Evolutionary conservation across 2,113 vertebrate genomes (phyloP), one percentile per base, ranked within the genome.

Genomic region (Nesogale talazaci): DNA sequence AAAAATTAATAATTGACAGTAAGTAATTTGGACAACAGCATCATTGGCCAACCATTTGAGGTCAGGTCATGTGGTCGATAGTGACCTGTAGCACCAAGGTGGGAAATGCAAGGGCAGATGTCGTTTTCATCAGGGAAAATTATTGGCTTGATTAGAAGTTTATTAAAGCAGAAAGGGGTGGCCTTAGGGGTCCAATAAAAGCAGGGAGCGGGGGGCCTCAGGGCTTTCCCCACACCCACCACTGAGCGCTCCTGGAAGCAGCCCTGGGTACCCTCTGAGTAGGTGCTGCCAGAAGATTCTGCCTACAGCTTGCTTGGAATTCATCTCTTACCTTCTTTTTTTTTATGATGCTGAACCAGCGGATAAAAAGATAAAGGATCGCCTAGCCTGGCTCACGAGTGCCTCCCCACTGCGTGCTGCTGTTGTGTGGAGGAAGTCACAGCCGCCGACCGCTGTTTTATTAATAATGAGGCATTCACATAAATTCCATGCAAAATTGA

Each of bases 401-500:
- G 93, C 94, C 95, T 93, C 83, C 92, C 94, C 23, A 16, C 97
- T 94, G 97, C 56, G 87, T 94, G 52, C 91, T 96, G 94, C 96
- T 81, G 63, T 94, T 96, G 93, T 11, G 67, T 89, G 92, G 95
- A 75, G 92, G 84, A 90, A 97, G 93, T 91, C 94, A 90, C 84
- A 86, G 88, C 95, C 95, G 59, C 95, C 97, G 95, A 94, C 97
- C 75, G 96, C 97, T 97, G 96, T 97, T 97, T 97, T 97, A 97
- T 98, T 98, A 98, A 98, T 98, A 98, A 97, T 97, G 97, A 97
- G 97, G 95, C 31, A 29, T 96, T 98, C 96, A 94, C 95, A 97
- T 97, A 97, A 98, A 98, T 98, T 97, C 97, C 96, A 97, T 96
- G 96, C 95, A 97, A 97, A 97, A 98, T 98, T 98, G 97, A 98